A percentile compares a stretch with the other conserved stretches of the same genome.
Evolutionary conservation across 2,797 vertebrate genomes (phyloP).

Genomic region (Allobates femoralis): DNA sequence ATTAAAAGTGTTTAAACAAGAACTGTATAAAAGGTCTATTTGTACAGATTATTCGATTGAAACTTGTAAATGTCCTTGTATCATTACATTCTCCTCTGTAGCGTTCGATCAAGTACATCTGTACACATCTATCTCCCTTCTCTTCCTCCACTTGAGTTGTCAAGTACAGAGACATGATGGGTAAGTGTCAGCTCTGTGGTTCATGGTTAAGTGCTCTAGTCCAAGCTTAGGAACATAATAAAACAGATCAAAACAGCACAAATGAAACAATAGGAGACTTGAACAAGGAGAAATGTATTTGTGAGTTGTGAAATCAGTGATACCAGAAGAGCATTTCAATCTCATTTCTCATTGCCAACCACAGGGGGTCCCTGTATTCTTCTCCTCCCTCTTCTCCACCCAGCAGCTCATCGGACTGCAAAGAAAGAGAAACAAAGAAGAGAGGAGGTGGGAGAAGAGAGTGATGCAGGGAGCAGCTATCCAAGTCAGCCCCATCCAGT

Average conservation of each 20-base stretch:
- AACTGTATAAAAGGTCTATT: neutral
- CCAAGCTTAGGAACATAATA: neutral
- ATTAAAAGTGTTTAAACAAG: neutral
- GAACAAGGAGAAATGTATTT: neutral
- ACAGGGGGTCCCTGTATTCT: constrained; percentile 52
- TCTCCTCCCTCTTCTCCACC: constrained; percentile 58
- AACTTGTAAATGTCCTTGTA: constrained; percentile 23
- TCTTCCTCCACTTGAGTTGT: constrained; percentile 6
- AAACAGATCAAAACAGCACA: neutral
- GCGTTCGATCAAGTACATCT: neutral
- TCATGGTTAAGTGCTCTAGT: neutral
- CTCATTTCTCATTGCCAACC: constrained; percentile 50
- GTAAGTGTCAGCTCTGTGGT: neutral
- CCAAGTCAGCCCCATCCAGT: constrained; percentile 48
- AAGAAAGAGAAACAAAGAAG: constrained; percentile 59
- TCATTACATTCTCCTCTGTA: neutral
- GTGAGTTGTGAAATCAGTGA: constrained; percentile 3
- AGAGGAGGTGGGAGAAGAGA: constrained; percentile 47
- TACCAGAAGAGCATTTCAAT: constrained; percentile 23
- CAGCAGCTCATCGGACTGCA: constrained; percentile 57
- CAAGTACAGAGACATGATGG: neutral
- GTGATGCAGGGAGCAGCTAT: constrained; percentile 51
- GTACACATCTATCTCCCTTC: neutral
- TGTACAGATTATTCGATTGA: neutral
- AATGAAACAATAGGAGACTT: constrained; percentile 7